phyloP scores from a whole-genome alignment of 2,797 vertebrate genomes.

The Neosilurus hyrtlii region DNA sequence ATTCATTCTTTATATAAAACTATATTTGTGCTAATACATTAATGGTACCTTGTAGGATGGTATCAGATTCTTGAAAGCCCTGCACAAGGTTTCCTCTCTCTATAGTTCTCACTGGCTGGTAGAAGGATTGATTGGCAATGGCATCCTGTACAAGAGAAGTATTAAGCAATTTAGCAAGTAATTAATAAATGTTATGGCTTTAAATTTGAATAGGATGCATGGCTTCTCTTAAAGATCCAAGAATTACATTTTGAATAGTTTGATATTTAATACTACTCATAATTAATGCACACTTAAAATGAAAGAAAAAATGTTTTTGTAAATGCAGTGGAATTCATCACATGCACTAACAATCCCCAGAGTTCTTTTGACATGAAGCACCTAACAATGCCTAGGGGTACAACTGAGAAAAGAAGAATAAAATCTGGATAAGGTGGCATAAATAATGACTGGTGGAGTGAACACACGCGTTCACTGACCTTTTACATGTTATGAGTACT shows the following conservation, averaged over 20 bases:
- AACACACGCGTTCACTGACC: no score
- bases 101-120: slow-evolving; percentile 75
- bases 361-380: neutral
- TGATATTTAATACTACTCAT: neutral
- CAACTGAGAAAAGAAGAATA: neutral
- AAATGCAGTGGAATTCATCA: neutral
- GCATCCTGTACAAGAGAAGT: slow-evolving; percentile 80
- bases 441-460: no score
- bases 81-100: slow-evolving; percentile 81
- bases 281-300: neutral
- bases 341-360: neutral
- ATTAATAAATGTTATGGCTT: neutral
- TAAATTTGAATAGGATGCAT: neutral
- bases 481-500: no score
- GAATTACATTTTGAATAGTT: neutral
- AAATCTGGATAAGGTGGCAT: neutral
- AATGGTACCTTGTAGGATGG: slow-evolving; percentile 82
- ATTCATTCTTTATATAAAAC: neutral
- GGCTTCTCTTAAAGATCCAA: neutral
- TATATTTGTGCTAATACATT: neutral
- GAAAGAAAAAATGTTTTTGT: neutral
- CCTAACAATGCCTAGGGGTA: neutral
- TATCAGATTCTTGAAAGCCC: slow-evolving; percentile 88
- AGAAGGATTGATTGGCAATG: slow-evolving; percentile 83
- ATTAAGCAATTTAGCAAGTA: neutral